phyloP scores from a whole-genome alignment of 2,113 vertebrate genomes.

The Gallinago undulata region DNA sequence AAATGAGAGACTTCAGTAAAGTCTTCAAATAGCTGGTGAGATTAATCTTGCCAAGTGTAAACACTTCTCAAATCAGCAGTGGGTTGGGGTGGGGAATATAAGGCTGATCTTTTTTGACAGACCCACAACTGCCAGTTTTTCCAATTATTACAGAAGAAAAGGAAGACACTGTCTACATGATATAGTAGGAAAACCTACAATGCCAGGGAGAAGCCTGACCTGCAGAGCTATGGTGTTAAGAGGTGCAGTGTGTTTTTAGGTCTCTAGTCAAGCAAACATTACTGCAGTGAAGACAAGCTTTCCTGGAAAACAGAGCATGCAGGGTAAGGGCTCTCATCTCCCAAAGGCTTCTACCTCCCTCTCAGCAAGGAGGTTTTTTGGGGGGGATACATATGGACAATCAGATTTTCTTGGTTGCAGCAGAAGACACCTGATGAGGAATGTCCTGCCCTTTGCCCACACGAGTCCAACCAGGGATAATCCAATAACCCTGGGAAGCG shows the following conservation, averaged over 20 bases:
- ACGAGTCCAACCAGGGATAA: fast-evolving
- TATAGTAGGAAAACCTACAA: neutral
- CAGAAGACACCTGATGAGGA: neutral
- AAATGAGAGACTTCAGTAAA: conserved; percentile 42
- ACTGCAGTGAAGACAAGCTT: neutral
- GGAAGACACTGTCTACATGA: neutral
- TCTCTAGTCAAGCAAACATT: neutral
- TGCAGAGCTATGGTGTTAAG: neutral
- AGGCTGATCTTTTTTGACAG: neutral
- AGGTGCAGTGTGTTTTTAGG: neutral
- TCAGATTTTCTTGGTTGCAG: neutral
- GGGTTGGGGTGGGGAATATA: neutral
- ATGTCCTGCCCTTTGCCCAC: neutral
- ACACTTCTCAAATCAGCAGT: neutral
- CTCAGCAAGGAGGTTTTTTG: neutral
- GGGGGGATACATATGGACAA: neutral
- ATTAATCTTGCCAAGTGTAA: conserved; percentile 44
- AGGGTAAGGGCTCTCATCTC: neutral
- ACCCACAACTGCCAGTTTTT: neutral
- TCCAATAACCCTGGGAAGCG: neutral
- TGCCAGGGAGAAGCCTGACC: neutral
- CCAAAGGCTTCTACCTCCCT: neutral
- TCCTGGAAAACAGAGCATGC: neutral
- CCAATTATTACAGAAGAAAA: neutral
- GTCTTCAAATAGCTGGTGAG: conserved; percentile 21